These are phyloP conservation scores for Unio delphinus DNA, from an alignment of 2,888 invertebrate genomes.

Conservation along the genomic window DNA sequence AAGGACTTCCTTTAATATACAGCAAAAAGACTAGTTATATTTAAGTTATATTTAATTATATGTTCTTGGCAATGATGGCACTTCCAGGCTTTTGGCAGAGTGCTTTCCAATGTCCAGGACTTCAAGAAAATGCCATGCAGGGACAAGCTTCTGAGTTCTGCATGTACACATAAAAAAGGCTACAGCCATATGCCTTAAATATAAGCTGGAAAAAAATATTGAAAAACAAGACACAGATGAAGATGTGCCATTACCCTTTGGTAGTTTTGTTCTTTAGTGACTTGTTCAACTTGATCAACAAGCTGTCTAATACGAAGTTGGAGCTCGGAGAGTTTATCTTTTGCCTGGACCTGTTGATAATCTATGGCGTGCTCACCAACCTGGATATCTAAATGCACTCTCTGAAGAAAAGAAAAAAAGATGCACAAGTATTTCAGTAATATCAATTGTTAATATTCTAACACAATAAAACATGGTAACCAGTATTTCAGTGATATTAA, in stretches of 20 bases:
- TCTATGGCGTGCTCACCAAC: constrained; percentile 99
- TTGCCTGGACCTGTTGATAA: constrained; percentile 96
- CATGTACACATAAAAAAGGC: too few relatives aligned
- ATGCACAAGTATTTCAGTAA: not conserved
- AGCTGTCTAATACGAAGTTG: constrained; percentile 95
- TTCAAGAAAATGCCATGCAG: too few relatives aligned
- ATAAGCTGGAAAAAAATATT: too few relatives aligned
- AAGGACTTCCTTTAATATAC: too few relatives aligned
- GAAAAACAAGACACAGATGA: too few relatives aligned
- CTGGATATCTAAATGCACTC: constrained; percentile 97
- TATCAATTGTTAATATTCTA: not conserved
- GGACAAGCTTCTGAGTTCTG: too few relatives aligned
- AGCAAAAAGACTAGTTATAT: too few relatives aligned
- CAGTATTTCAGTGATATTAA: not conserved
- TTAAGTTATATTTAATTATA: too few relatives aligned
- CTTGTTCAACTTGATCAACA: constrained; percentile 97
- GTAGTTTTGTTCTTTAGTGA: constrained; percentile 99
- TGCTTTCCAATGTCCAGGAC: too few relatives aligned
- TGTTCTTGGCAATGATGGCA: too few relatives aligned
- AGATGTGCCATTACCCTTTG: constrained; percentile 82
- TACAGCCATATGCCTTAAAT: too few relatives aligned
- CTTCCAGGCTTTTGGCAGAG: too few relatives aligned
- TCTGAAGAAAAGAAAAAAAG: constrained; percentile 71
- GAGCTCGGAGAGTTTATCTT: constrained; percentile 95
- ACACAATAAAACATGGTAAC: not conserved